Evolutionary conservation across 2,797 vertebrate species (phyloP), one percentile per base, ranked within the genome.

Genomic region (Molossus molossus): DNA sequence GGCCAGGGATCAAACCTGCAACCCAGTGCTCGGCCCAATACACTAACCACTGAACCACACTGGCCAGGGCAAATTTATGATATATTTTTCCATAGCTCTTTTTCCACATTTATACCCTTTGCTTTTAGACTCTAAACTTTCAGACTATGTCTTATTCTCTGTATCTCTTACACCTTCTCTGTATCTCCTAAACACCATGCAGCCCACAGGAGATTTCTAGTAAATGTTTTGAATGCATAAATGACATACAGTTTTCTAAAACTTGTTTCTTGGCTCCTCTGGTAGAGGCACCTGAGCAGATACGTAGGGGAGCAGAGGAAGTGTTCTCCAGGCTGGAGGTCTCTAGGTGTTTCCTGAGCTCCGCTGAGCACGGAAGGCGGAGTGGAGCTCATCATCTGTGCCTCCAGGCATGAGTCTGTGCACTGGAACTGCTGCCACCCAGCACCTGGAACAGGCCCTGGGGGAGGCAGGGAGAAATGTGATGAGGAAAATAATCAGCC

Each of bases 401-500:
- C 45, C 88, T 48, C 13, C 14, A n/a, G 87, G 14, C 12, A 6
- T 55, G 50, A 60, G 25, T 18, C 0, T 7, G 9, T 89, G 57
- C 0, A 1, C 67, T n/a, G 7, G 27, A 29, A 25, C 53, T 3
- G 33, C 73, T 75, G 58, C 1, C 40, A 14, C 40, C 45, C n/a
- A 45, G 27, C 11, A 1, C 2, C 60, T 45, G 9, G 15, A 67
- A 37, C 33, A 25, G 65, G 13, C 55, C 48, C 10, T 53, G 45
- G 40, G 2, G 0, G 89, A 81, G 29, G 48, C 13, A 50, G 14
- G 14, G 57, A 92, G 21, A 55, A 77, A 60, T 1, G 13, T 10
- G 14, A 64, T 77, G 79, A 88, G 70, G 80, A 85, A 95, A 95
- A 53, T 40, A 90, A 77, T 27, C n/a, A 70, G 62, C 29, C 25